phyloP scores from a whole-genome alignment of 2,113 vertebrate species.

The Ariopsis seemanni region DNA sequence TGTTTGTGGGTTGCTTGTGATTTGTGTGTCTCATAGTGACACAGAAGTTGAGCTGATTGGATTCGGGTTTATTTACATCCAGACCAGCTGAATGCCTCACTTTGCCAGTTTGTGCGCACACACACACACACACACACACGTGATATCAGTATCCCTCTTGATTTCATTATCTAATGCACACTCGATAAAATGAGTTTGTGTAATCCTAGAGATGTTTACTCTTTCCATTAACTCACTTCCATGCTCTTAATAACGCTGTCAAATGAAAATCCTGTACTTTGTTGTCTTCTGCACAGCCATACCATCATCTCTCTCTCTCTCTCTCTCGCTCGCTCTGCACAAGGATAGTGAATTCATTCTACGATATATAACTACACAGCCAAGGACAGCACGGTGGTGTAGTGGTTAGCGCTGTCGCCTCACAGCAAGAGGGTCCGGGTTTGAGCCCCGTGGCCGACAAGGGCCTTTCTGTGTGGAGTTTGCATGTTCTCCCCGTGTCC shows the following conservation, averaged over 20 bases:
- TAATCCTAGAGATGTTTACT: not conserved
- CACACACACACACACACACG: not conserved
- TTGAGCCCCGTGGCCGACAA: too few species aligned
- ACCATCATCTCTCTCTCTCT: not conserved
- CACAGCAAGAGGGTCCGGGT: too few species aligned
- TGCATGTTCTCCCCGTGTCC: too few species aligned
- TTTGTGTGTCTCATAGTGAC: constrained; percentile 9
- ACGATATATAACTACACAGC: too few species aligned
- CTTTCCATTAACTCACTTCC: not conserved
- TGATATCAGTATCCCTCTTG: too few species aligned
- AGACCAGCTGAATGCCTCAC: not conserved
- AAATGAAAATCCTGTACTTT: constrained; percentile 24
- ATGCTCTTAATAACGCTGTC: constrained; percentile 37
- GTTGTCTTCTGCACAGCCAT: not conserved
- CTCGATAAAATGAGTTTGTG: not conserved
- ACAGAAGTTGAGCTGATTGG: constrained; percentile 47
- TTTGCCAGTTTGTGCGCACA: not conserved
- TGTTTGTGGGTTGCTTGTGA: constrained; percentile 6
- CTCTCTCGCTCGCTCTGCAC: too few species aligned
- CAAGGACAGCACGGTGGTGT: too few species aligned
- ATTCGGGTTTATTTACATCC: constrained; percentile 51
- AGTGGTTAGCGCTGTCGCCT: too few species aligned
- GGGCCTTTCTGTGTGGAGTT: too few species aligned
- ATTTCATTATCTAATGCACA: not conserved
- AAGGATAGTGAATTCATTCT: too few species aligned